These are phyloP conservation scores for Turritopsis dohrnii DNA, from an alignment of 30 jellyfish, hydroid and myxozoan species.

Conservation along the genomic window DNA sequence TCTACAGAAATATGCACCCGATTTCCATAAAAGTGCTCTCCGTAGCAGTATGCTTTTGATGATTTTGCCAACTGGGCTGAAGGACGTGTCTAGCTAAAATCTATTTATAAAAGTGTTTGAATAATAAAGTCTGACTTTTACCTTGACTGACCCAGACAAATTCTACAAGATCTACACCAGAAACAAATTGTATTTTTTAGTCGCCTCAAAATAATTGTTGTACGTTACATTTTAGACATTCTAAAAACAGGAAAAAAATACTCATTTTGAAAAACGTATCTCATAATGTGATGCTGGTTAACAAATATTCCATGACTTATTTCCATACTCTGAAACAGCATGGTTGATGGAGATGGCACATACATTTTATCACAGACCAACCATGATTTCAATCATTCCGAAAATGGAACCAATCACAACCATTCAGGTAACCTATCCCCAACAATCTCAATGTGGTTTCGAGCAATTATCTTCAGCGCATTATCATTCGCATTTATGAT, in stretches of 20 bases:
- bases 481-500: conserved; percentile 38
- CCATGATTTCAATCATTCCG: neutral
- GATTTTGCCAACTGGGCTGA: too few species aligned
- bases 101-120: too few species aligned
- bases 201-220: neutral
- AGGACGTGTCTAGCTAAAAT: too few species aligned
- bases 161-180: too few species aligned
- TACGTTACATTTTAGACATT: neutral
- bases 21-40: too few species aligned
- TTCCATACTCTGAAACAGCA: neutral
- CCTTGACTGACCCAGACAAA: too few species aligned
- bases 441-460: conserved; percentile 21
- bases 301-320: neutral
- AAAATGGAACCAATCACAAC: neutral
- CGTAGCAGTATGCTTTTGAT: too few species aligned
- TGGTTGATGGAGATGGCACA: neutral
- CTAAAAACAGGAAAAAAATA: neutral
- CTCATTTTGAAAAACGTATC: neutral
- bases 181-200: too few species aligned
- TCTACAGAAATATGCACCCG: too few species aligned
- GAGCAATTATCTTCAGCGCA: neutral
- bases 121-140: too few species aligned
- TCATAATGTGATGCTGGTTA: neutral
- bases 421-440: neutral
- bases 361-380: neutral